Evolutionary conservation across 2,113 vertebrate species (phyloP).

Genomic region (Cygnus atratus): DNA sequence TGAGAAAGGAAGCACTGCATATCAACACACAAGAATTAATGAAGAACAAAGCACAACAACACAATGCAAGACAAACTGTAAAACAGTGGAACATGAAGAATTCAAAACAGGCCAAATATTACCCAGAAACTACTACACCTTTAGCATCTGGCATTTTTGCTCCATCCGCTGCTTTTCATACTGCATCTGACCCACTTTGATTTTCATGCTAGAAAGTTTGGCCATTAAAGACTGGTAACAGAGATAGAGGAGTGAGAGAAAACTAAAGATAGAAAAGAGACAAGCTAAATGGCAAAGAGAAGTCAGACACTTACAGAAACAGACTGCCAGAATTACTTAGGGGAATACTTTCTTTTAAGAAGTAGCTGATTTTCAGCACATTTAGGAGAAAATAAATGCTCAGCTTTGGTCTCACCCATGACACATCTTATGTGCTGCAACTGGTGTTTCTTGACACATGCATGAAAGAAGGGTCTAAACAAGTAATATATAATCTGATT

Average conservation of each 20-base stretch:
- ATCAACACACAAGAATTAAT: conserved; percentile 1
- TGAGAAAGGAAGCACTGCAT: neutral
- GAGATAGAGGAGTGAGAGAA: conserved; percentile 78
- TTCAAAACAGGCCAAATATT: conserved; percentile 40
- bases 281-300: conserved; percentile 62
- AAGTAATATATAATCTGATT: neutral
- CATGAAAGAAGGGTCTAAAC: neutral
- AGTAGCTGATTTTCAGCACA: neutral
- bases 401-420: neutral
- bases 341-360: neutral
- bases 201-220: conserved; percentile 99
- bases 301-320: conserved; percentile 52
- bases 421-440: neutral
- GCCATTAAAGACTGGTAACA: conserved; percentile 95
- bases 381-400: neutral
- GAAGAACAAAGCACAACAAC: conserved; percentile 52
- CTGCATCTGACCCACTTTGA: conserved; percentile 98
- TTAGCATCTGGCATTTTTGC: conserved; percentile 87
- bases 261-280: conserved; percentile 74
- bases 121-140: conserved; percentile 85
- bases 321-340: neutral
- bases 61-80: conserved; percentile 40
- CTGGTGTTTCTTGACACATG: neutral
- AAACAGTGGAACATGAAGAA: conserved; percentile 22
- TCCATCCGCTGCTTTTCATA: conserved; percentile 98